phyloP scores from a whole-genome alignment of 2,888 invertebrate species.

The Melieria picta region DNA sequence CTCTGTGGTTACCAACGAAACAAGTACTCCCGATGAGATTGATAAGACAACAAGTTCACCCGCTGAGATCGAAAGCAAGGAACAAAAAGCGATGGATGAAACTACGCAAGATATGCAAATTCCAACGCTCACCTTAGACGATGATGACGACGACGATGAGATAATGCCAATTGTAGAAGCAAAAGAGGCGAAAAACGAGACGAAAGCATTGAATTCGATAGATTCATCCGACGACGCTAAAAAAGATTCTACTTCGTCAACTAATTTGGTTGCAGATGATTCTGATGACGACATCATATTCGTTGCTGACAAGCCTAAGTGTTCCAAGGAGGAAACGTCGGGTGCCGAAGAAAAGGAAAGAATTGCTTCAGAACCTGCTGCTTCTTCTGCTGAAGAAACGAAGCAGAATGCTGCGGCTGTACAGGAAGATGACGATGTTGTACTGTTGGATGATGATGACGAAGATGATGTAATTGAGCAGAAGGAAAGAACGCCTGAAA shows the following conservation, averaged over 20 bases:
- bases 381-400: constrained; percentile 12
- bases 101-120: constrained; percentile 22
- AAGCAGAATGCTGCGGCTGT: constrained; percentile 1
- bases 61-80: background rate
- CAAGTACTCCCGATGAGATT: background rate
- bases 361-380: background rate
- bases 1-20: background rate
- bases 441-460: constrained; percentile 51
- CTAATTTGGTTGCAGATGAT: constrained; percentile 35
- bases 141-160: background rate
- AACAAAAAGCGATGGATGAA: background rate
- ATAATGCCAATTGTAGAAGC: constrained; percentile 5
- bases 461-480: constrained; percentile 39
- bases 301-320: constrained; percentile 48
- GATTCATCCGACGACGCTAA: background rate
- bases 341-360: constrained; percentile 9
- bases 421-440: constrained; percentile 49
- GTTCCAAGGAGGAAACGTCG: constrained; percentile 10
- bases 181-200: constrained; percentile 11
- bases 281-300: constrained; percentile 58
- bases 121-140: background rate
- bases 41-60: background rate
- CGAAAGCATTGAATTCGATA: constrained; percentile 5
- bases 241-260: background rate
- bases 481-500: constrained; percentile 1